Evolutionary conservation across 2,113 vertebrate genomes (phyloP).

Genomic region (Ammospiza nelsoni): DNA sequence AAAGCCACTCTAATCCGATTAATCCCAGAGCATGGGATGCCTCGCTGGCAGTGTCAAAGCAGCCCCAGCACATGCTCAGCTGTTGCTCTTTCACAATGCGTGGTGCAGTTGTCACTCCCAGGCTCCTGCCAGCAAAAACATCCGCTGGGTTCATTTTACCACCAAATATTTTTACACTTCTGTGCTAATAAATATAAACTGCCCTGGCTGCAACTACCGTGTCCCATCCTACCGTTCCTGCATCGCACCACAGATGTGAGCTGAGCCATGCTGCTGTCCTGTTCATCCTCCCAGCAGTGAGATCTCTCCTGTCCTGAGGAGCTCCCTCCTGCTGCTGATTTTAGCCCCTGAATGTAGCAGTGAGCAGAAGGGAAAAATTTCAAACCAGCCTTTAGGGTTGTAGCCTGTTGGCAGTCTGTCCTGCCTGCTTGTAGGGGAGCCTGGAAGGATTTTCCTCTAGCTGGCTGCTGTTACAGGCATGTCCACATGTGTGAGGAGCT

Average conservation of each 20-base stretch:
- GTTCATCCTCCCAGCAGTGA: accelerated
- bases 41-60: slow-evolving; percentile 21
- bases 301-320: neutral
- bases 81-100: slow-evolving; percentile 63
- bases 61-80: slow-evolving; percentile 59
- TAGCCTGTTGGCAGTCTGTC: neutral
- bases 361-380: neutral
- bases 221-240: neutral
- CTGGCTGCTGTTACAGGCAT: neutral
- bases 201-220: neutral
- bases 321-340: neutral
- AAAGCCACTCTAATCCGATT: slow-evolving; percentile 68
- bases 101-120: slow-evolving; percentile 49
- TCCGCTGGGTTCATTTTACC: slow-evolving; percentile 62
- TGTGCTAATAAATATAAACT: slow-evolving; percentile 61
- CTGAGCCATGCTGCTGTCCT: accelerated
- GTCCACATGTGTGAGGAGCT: accelerated
- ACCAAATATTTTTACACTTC: slow-evolving; percentile 69
- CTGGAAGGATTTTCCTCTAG: neutral
- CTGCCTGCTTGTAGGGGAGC: neutral
- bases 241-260: neutral
- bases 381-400: neutral
- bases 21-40: slow-evolving; percentile 48
- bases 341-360: neutral
- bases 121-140: slow-evolving; percentile 72